Evolutionary conservation across 2,113 vertebrate genomes (phyloP), one percentile per base, ranked within the genome.

Genomic region (Aegotheles bennettii): DNA sequence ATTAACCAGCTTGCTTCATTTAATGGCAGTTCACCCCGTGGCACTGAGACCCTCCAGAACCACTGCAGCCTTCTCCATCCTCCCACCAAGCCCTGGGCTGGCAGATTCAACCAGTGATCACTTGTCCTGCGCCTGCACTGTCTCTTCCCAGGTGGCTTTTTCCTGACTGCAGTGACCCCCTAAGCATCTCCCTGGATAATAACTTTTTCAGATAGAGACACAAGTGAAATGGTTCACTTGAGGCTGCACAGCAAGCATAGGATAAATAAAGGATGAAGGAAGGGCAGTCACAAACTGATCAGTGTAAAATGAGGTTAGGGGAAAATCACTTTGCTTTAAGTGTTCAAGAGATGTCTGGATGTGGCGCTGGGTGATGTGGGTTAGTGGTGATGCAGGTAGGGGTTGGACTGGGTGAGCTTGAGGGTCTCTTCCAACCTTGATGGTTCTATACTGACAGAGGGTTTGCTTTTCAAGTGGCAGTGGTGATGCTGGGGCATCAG

Each of bases 401-500:
- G n/a, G n/a, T n/a, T n/a, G n/a, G n/a, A n/a, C n/a, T n/a, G n/a
- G n/a, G n/a, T n/a, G n/a, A n/a, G n/a, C n/a, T n/a, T n/a, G n/a
- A n/a, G n/a, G n/a, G n/a, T n/a, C n/a, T n/a, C n/a, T n/a, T n/a
- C n/a, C n/a, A n/a, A n/a, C n/a, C n/a, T n/a, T n/a, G n/a, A n/a
- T n/a, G n/a, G n/a, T n/a, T n/a, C n/a, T 36, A 2, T 4, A 2
- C 26, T 38, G 45, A 9, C 11, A 7, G 19, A 64, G n/a, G 17
- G 28, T 9, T 45, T 38, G 65, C 31, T 21, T 63, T 42, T 65
- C 57, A 31, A 3, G 42, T 15, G 60, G 28, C 10, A 6, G 9
- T 3, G 6, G 45, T 1, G 1, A 3, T 4, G 10, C 1, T 2
- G 11, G 25, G 47, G 13, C 53, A 6, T 15, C 3, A 1, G 11